phyloP scores from a whole-genome alignment of 2,797 vertebrate genomes.

The Melanotaenia pygmaea region DNA sequence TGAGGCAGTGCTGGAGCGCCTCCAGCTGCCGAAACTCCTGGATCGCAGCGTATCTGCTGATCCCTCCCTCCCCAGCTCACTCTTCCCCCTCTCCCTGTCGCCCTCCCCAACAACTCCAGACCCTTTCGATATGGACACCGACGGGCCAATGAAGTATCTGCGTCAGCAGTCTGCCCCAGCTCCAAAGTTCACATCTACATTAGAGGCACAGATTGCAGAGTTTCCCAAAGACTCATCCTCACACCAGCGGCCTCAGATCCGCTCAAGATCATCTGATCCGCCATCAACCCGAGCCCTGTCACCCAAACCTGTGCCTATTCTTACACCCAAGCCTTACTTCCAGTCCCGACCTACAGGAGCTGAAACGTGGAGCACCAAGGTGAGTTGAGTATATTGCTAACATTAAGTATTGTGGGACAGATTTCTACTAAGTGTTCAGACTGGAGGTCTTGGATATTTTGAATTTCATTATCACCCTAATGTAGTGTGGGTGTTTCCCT shows the following conservation, averaged over 20 bases:
- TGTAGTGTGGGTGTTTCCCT: background rate
- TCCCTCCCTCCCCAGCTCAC: constrained; percentile 71
- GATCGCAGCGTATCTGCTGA: constrained; percentile 94
- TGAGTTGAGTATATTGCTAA: constrained; percentile 29
- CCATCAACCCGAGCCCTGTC: constrained; percentile 81
- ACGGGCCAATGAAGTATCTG: constrained; percentile 89
- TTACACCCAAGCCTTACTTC: constrained; percentile 90
- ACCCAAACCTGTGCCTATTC: constrained; percentile 88
- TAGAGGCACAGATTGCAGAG: constrained; percentile 89
- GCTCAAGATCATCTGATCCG: constrained; percentile 75
- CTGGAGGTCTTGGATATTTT: background rate
- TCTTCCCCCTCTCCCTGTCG: constrained; percentile 68
- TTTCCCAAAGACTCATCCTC: constrained; percentile 72
- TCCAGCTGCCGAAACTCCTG: constrained; percentile 94
- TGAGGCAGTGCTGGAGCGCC: constrained; percentile 90
- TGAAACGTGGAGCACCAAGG: constrained; percentile 64
- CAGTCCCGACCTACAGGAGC: constrained; percentile 61
- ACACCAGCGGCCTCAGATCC: constrained; percentile 77
- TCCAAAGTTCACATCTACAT: constrained; percentile 93
- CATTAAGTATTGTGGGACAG: background rate
- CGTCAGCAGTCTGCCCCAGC: constrained; percentile 92
- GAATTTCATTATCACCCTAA: background rate
- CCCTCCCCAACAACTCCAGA: constrained; percentile 78
- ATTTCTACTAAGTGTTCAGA: fast-evolving
- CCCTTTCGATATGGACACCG: constrained; percentile 76